Conservation (phyloP, 2,113 vertebrate species). For the Vanacampus margaritifer region DNA sequence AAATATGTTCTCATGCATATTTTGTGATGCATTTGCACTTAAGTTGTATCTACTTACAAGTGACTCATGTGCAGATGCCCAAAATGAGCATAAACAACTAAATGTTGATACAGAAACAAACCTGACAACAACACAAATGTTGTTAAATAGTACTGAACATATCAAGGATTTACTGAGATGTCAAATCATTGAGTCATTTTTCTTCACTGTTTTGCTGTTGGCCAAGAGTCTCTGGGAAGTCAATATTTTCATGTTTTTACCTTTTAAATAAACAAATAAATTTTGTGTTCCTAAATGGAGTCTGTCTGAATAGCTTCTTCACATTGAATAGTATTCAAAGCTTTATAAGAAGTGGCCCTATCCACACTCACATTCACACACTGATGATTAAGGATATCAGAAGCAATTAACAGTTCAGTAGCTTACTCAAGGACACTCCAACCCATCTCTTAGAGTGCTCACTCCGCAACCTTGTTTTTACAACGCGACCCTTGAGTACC, state of each 20-base stretch:
- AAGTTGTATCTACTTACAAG: neutral
- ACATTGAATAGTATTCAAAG: neutral
- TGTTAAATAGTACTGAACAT: neutral
- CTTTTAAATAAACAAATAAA: neutral
- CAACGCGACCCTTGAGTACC: neutral
- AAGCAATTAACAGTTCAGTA: neutral
- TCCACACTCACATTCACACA: neutral
- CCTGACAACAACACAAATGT: neutral
- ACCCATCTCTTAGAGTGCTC: neutral
- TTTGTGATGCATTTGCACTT: too few relatives aligned
- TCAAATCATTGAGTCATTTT: conserved; percentile 29
- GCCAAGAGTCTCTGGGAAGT: neutral
- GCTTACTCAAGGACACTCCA: neutral
- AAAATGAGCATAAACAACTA: neutral
- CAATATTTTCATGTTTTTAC: too few relatives aligned
- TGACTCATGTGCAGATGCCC: neutral
- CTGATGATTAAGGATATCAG: neutral
- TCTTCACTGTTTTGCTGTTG: conserved; percentile 10
- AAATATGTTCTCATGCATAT: too few relatives aligned
- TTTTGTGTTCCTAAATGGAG: neutral
- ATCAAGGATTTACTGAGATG: neutral
- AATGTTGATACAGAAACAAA: neutral
- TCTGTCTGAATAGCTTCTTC: neutral
- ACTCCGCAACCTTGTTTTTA: neutral
- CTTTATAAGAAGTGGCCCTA: neutral